Evolutionary conservation across 2,797 vertebrate species (phyloP).

Genomic region (Anas flavirostris): DNA sequence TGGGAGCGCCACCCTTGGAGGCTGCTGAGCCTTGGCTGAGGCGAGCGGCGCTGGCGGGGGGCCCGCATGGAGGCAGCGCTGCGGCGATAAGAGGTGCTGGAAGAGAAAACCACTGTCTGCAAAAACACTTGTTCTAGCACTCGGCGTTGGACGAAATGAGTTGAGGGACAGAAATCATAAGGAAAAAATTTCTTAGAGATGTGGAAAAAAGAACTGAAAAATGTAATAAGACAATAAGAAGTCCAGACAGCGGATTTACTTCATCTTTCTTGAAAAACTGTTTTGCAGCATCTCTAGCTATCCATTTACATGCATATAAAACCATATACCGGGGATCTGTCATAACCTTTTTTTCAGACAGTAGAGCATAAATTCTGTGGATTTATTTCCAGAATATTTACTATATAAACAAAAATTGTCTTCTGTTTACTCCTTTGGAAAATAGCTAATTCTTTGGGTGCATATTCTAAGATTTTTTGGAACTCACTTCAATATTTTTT

Average conservation of each 20-base stretch:
- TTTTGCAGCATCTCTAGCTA: neutral
- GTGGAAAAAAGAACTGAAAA: neutral
- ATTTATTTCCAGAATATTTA: slow-evolving; percentile 6
- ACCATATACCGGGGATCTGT: neutral
- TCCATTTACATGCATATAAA: neutral
- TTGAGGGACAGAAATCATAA: neutral
- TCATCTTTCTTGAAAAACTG: neutral
- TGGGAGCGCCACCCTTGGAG: slow-evolving; percentile 36
- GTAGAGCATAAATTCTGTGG: neutral
- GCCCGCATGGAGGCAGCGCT: neutral
- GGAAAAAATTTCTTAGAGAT: neutral
- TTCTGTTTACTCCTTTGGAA: slow-evolving; percentile 48
- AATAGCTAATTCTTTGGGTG: slow-evolving; percentile 32
- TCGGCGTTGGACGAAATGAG: accelerated
- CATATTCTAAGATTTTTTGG: neutral
- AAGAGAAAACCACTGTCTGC: slow-evolving; percentile 29
- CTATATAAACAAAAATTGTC: neutral
- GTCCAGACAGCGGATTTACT: neutral
- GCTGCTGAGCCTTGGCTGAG: neutral
- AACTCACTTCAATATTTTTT: slow-evolving; percentile 26
- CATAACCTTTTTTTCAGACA: neutral
- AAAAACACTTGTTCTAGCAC: neutral
- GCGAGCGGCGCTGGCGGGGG: neutral
- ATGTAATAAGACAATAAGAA: neutral
- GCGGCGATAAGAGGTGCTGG: slow-evolving; percentile 48